These are phyloP conservation scores for Ceriagrion tenellum DNA, from an alignment of 2,888 invertebrate species.

Conservation along the genomic window DNA sequence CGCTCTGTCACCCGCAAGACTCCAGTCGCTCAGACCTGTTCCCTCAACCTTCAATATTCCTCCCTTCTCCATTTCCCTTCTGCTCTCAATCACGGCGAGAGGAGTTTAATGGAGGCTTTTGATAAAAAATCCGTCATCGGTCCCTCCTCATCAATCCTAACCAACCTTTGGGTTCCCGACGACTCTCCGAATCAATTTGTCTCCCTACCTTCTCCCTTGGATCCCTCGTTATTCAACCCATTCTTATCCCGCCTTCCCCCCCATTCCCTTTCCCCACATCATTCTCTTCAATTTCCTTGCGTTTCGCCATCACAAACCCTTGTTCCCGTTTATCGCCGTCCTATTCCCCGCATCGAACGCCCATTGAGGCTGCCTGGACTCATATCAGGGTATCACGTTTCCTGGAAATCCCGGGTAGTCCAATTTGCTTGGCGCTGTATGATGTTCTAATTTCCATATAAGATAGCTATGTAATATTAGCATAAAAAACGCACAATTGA, in stretches of 20 bases:
- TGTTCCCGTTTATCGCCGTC: neutral
- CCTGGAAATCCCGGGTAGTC: too few species aligned
- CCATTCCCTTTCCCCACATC: neutral
- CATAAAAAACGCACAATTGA: too few species aligned
- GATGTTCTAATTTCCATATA: too few species aligned
- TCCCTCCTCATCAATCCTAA: slow-evolving; percentile 9
- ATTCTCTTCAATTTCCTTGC: neutral
- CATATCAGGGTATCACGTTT: neutral
- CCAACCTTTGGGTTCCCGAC: slow-evolving; percentile 13
- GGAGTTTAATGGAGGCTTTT: slow-evolving; percentile 7
- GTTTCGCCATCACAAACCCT: neutral
- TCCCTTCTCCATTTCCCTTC: neutral
- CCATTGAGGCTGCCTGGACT: neutral
- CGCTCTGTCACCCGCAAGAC: slow-evolving; percentile 27
- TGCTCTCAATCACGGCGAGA: neutral
- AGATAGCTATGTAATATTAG: too few species aligned
- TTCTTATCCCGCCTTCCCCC: neutral
- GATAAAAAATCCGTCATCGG: slow-evolving; percentile 31
- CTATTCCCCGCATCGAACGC: neutral
- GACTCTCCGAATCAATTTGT: slow-evolving; percentile 19
- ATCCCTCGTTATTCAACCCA: neutral
- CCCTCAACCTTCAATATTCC: neutral
- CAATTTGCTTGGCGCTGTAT: too few species aligned
- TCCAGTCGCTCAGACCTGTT: neutral
- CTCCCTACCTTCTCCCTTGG: neutral